Conservation (phyloP, 1,140 invertebrate species). For the Cyrtorhinus lividipennis region DNA sequence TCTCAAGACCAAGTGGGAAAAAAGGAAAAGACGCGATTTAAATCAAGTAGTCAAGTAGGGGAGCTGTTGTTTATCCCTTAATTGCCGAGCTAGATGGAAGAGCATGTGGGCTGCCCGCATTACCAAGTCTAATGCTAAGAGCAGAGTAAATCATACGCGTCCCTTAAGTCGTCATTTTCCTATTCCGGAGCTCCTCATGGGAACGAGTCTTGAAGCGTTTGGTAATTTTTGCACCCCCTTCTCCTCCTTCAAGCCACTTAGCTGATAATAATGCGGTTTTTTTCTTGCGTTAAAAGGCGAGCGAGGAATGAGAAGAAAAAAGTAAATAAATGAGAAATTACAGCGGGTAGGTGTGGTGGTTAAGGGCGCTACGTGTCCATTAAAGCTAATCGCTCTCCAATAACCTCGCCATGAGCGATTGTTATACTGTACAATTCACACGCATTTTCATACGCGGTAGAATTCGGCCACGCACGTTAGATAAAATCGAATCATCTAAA, state of each 20-base stretch:
- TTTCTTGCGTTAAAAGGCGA: not conserved
- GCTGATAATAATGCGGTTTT: not conserved
- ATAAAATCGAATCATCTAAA: too few species aligned
- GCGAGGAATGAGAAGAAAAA: not conserved
- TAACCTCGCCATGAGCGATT: too few species aligned
- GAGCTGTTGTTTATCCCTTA: slow-evolving; percentile 16
- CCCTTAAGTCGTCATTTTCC: too few species aligned
- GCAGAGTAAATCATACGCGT: slow-evolving; percentile 10
- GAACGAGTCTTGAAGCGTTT: not conserved
- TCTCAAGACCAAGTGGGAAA: too few species aligned
- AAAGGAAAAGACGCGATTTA: too few species aligned
- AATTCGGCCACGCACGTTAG: too few species aligned
- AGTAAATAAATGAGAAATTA: not conserved
- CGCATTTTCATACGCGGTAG: too few species aligned
- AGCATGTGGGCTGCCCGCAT: slow-evolving; percentile 12
- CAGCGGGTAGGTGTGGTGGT: too few species aligned
- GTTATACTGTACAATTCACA: too few species aligned
- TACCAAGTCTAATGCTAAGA: slow-evolving; percentile 14
- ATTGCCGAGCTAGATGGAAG: slow-evolving; percentile 12
- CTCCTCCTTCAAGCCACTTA: too few species aligned
- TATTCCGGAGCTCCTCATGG: not conserved
- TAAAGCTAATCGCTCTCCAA: too few species aligned
- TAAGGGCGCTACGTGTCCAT: too few species aligned
- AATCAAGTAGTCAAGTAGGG: not conserved
- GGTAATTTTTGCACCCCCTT: not conserved